Evolutionary conservation across 2,113 vertebrate genomes (phyloP).

Genomic region (Pteropus alecto): DNA sequence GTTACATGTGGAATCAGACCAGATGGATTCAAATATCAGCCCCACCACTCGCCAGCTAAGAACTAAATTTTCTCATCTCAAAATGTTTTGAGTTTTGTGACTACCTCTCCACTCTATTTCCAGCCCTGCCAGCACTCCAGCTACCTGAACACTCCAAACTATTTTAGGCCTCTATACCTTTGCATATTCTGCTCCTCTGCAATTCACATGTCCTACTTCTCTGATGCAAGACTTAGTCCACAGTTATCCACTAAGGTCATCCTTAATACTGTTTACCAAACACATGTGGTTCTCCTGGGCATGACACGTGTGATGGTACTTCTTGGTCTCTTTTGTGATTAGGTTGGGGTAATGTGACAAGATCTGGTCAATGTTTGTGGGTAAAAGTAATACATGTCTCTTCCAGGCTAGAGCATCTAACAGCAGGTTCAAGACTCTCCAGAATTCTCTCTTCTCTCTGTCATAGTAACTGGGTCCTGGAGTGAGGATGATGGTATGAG

Average conservation of each 20-base stretch:
- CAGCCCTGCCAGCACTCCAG: too few species aligned
- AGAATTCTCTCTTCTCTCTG: background rate
- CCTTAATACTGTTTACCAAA: background rate
- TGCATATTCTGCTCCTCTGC: background rate
- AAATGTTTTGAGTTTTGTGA: background rate
- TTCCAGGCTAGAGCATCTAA: background rate
- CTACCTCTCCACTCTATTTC: background rate
- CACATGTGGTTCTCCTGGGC: background rate
- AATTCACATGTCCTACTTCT: background rate
- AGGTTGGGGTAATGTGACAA: background rate
- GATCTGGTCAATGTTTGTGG: background rate
- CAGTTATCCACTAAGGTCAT: background rate
- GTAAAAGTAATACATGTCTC: background rate
- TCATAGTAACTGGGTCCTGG: background rate
- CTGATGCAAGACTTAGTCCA: background rate
- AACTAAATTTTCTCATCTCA: background rate
- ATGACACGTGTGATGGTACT: background rate
- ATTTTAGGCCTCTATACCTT: background rate
- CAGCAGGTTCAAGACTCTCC: background rate
- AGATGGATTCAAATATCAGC: background rate
- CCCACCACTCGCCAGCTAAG: background rate
- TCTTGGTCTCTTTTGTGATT: background rate
- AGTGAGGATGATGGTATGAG: background rate
- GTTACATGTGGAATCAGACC: background rate
- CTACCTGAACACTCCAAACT: background rate